Evolutionary conservation across 2,888 invertebrate genomes (phyloP).

Genomic region (Hemistola chrysoprasaria): DNA sequence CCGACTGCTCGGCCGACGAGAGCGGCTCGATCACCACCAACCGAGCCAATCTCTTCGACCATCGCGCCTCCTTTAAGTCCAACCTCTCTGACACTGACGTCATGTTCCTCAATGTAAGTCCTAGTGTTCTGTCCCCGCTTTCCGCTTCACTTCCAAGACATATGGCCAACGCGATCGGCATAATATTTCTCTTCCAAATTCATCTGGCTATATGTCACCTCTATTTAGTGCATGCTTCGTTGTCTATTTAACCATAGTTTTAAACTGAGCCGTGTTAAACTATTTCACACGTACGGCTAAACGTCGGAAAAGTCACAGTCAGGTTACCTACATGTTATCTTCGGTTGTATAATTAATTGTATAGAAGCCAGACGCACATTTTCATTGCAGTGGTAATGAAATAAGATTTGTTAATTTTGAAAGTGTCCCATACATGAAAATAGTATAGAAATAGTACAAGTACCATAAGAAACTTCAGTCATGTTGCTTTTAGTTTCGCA

Average conservation of each 20-base stretch:
- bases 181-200: constrained; percentile 16
- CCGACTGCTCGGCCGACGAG: constrained; percentile 84
- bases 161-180: constrained; percentile 31
- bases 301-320: no score
- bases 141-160: constrained; percentile 40
- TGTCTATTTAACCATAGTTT: constrained; percentile 16
- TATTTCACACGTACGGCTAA: no score
- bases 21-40: constrained; percentile 92
- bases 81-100: constrained; percentile 97
- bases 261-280: no score
- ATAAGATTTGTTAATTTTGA: no score
- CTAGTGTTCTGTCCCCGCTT: constrained; percentile 46
- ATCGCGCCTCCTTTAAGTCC: constrained; percentile 91
- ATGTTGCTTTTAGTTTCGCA: no score
- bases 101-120: constrained; percentile 93
- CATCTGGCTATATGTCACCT: constrained; percentile 34
- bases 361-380: no score
- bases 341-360: no score
- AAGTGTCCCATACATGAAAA: no score
- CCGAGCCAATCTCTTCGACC: constrained; percentile 88
- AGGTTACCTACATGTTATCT: no score
- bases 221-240: constrained; percentile 33
- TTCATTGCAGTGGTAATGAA: no score
- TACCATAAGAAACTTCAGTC: no score
- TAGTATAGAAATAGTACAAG: no score